Base-by-base conservation (phyloP, 2,888 invertebrate genomes). In the Caenorhabditis uteleia region DNA sequence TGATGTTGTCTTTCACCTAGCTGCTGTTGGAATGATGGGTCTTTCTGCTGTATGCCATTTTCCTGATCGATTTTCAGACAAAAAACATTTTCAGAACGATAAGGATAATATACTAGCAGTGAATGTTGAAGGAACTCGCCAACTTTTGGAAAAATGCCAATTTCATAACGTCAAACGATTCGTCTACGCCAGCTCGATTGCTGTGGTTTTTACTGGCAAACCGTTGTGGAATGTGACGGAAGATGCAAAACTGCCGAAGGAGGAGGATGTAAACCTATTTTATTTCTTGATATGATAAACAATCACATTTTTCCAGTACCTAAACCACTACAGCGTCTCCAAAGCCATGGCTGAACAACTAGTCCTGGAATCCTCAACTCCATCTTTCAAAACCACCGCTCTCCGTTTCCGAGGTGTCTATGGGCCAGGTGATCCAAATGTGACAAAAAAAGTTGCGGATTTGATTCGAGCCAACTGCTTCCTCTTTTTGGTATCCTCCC, bases 401-500 rank as follows among this genome's bases (percentile, higher is more conserved):
- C 33, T 64, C 1, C 26, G 64, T 26, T 57, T 64, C 31, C 20
- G 64, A 0, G 64, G 39, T 2, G 57, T 64, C 18, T 64, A 64
- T 31, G 64, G 64, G 20, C 39, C 57, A 0, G 64, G 53, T 26
- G 64, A 64, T 16, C 64, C 64, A 14, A 64, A 64, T 18, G 57
- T 49, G 2, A 64, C 64, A 3, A 34, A 38, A 5, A 50, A 54
- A 57, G 64, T 64, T 14, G 57, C 49, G 1, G 64, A 33, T 33
- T 33, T 3, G 33, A n/a, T 33, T 14, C 33, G 16, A 33, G 16
- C 33, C 33, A 33, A 33, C 12, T 16, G 16, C 33, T 33, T 33
- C 33, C 44, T 44, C 14, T 39, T 51, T 1, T 57, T 57, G 3
- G 18, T 38, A 20, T 53, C 57, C 31, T 44, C 42, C n/a, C 57